A percentile compares a stretch with the other conserved stretches of the same genome.
phyloP scores from a whole-genome alignment of 1,140 invertebrate genomes.

The Bathynomus jamesi region DNA sequence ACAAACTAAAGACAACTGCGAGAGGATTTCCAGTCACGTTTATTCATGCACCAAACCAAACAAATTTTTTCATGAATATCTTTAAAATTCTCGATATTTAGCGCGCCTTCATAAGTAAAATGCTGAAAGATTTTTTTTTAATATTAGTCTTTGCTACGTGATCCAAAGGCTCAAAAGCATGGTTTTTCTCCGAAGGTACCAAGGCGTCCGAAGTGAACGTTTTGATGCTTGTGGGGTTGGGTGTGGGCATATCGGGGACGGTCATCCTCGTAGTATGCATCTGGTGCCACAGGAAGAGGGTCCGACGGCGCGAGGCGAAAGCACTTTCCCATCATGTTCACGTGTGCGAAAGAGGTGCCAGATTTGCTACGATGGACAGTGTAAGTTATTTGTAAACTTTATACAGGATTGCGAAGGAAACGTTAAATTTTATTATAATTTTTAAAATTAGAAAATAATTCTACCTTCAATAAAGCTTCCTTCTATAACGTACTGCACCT shows the following conservation, averaged over 20 bases:
- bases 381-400: slow-evolving; percentile 15
- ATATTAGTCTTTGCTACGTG: too few relatives aligned
- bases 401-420: not conserved
- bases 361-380: slow-evolving; percentile 36
- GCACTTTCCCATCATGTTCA: slow-evolving; percentile 27
- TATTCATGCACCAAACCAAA: too few relatives aligned
- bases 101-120: too few relatives aligned
- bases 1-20: too few relatives aligned
- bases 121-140: too few relatives aligned
- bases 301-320: slow-evolving; percentile 27
- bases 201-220: slow-evolving; percentile 37
- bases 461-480: not conserved
- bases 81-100: too few relatives aligned
- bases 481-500: too few relatives aligned
- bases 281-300: slow-evolving; percentile 33
- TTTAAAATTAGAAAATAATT: not conserved
- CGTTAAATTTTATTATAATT: not conserved
- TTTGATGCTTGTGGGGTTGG: slow-evolving; percentile 36
- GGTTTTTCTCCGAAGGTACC: slow-evolving; percentile 27
- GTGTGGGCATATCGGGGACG: slow-evolving; percentile 30
- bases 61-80: too few relatives aligned
- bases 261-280: slow-evolving; percentile 35
- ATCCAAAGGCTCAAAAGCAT: too few relatives aligned
- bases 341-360: slow-evolving; percentile 32
- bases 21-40: too few relatives aligned